Base-by-base conservation (phyloP, 1,140 invertebrate genomes). In the Cotesia typhae region DNA sequence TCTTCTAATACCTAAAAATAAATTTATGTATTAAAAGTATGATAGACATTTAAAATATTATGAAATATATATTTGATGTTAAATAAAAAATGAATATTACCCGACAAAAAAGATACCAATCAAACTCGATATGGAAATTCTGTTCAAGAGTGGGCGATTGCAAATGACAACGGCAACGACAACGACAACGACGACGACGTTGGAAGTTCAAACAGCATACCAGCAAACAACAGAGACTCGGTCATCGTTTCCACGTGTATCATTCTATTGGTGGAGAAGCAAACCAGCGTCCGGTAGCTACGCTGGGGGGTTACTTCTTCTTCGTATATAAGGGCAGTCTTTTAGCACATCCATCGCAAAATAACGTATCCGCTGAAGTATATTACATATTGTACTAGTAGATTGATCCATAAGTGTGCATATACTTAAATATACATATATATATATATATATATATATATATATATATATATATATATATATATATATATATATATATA, bases 271-370 rank as follows among this genome's bases (percentile, higher is more conserved):
- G 79, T 66, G 74, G 72, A 76, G 70, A 20, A 47, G 41, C 41
- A 10, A 47, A 47, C 5, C 41, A 47, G 41, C 60, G 4, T 67
- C 74, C 78, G 73, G 72, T 69, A 65, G 68, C 71, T 72, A 12
- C 60, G 6, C 3, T 35, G 72, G 74, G 61, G 74, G 74, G 59
- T 71, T 68, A 67, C 70, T 76, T 79, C 70, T 67, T 75, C 20
- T 55, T 14, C 67, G 79, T 81, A 81, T 81, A 81, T 81, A 81
- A 80, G 79, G 74, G 77, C 75, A 63, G 38, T 57, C 75, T 60
- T 78, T 80, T 72, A 67, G 36, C 76, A n/a, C 70, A 53, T 67
- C 55, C 38, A 61, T 61, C 66, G 63, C 74, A 72, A 63, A 10
- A 7, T 10, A 52, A 55, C 12, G 4, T 14, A 55, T 55, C 53